phyloP scores from a whole-genome alignment of 2,113 vertebrate genomes.

The Fulica atra region DNA sequence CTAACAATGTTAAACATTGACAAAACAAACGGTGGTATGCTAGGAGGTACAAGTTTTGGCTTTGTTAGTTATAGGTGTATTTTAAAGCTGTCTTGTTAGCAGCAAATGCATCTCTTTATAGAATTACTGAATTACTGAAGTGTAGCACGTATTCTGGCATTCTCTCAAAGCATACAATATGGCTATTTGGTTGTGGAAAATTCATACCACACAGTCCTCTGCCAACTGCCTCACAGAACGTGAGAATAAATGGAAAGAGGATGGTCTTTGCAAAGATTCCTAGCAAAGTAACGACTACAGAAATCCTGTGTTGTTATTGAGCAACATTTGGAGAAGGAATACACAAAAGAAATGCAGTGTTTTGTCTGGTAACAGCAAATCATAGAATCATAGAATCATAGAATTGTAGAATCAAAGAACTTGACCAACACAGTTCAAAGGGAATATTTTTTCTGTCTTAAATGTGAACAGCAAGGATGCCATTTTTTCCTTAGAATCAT shows the following conservation, averaged over 20 bases:
- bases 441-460: background rate
- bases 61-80: background rate
- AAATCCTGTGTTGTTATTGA: background rate
- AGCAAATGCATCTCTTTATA: background rate
- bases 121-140: background rate
- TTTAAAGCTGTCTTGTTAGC: background rate
- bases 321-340: background rate
- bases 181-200: background rate
- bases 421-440: background rate
- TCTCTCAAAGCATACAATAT: background rate
- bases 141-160: background rate
- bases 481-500: background rate
- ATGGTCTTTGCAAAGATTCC: background rate
- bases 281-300: background rate
- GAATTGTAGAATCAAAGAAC: too few relatives aligned
- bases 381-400: too few relatives aligned
- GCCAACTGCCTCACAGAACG: background rate
- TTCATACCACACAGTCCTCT: background rate
- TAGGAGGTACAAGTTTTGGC: background rate
- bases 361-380: background rate
- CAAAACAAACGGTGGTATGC: background rate
- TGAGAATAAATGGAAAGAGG: background rate
- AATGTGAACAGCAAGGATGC: background rate
- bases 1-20: background rate
- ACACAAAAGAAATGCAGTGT: background rate